Evolutionary conservation across 2,888 invertebrate genomes (phyloP).

Genomic region (Petrolisthes manimaculis): DNA sequence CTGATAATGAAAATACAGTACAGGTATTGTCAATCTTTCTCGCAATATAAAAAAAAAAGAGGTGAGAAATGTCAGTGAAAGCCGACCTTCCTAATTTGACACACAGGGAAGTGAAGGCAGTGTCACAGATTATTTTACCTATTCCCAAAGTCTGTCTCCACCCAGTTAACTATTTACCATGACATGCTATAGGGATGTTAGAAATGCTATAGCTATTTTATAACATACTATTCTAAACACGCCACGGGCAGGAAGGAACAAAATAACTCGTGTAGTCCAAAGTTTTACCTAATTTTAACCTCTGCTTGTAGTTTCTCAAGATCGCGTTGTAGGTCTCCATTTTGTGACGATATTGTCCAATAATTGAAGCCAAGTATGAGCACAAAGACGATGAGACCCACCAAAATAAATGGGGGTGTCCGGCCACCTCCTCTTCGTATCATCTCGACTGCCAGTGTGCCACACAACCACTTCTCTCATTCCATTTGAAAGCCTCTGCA

Average conservation of each 20-base stretch:
- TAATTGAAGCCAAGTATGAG: slow-evolving; percentile 56
- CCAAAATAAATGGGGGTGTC: slow-evolving; percentile 57
- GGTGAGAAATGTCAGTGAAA: too few species aligned
- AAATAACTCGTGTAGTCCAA: not conserved
- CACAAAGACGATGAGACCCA: slow-evolving; percentile 40
- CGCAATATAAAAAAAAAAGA: too few species aligned
- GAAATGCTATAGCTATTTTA: too few species aligned
- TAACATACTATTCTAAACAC: not conserved
- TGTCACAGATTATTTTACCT: too few species aligned
- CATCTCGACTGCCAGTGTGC: slow-evolving; percentile 59
- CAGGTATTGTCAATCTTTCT: too few species aligned
- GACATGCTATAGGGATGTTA: too few species aligned
- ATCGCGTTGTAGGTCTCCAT: slow-evolving; percentile 54
- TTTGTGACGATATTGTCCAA: slow-evolving; percentile 56
- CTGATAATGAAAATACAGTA: too few species aligned
- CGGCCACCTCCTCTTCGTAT: slow-evolving; percentile 59
- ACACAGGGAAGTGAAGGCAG: too few species aligned
- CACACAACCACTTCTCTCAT: slow-evolving; percentile 57
- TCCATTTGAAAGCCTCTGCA: not conserved
- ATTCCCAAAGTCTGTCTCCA: too few species aligned
- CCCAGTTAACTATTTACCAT: too few species aligned
- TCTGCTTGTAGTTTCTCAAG: slow-evolving; percentile 58
- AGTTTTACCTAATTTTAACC: slow-evolving; percentile 57
- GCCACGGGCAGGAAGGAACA: not conserved
- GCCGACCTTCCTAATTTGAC: too few species aligned